Evolutionary conservation across 2,888 invertebrate species (phyloP).

Genomic region (Drepana falcataria): DNA sequence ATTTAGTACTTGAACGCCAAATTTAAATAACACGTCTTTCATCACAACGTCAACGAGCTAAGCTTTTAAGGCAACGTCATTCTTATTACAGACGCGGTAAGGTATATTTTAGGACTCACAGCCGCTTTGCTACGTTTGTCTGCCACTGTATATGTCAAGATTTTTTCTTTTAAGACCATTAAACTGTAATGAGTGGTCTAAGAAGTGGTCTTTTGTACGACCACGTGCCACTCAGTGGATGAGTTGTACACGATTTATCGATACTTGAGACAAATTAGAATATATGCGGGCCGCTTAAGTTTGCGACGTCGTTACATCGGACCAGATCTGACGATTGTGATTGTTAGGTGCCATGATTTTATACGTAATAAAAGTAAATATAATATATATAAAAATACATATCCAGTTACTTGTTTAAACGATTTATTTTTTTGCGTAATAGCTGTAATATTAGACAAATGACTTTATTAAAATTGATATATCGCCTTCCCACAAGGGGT

Average conservation of each 20-base stretch:
- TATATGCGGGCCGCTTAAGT: neutral
- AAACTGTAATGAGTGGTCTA: conserved; percentile 74
- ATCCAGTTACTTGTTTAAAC: too few relatives aligned
- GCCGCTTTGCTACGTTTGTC: conserved; percentile 16
- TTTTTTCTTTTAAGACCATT: conserved; percentile 69
- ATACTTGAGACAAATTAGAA: neutral
- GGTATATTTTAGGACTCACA: conserved; percentile 16
- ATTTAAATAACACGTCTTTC: conserved; percentile 68
- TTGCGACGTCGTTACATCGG: too few relatives aligned
- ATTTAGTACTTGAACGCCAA: conserved; percentile 69
- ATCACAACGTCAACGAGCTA: conserved; percentile 33
- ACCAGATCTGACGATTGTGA: too few relatives aligned
- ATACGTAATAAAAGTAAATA: too few relatives aligned
- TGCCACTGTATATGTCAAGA: conserved; percentile 56
- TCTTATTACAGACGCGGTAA: conserved; percentile 16
- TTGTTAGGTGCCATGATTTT: too few relatives aligned
- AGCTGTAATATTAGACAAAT: too few relatives aligned
- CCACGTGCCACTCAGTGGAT: conserved; percentile 69
- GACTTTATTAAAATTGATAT: too few relatives aligned
- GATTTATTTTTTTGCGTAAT: too few relatives aligned
- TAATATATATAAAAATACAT: too few relatives aligned
- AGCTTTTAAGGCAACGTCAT: conserved; percentile 6
- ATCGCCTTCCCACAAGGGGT: too few relatives aligned
- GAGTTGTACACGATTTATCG: conserved; percentile 10
- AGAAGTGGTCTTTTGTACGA: conserved; percentile 66